Evolutionary conservation across 1,140 invertebrate genomes (phyloP), one percentile per base, ranked within the genome.

Genomic region (Apolygus lucorum): DNA sequence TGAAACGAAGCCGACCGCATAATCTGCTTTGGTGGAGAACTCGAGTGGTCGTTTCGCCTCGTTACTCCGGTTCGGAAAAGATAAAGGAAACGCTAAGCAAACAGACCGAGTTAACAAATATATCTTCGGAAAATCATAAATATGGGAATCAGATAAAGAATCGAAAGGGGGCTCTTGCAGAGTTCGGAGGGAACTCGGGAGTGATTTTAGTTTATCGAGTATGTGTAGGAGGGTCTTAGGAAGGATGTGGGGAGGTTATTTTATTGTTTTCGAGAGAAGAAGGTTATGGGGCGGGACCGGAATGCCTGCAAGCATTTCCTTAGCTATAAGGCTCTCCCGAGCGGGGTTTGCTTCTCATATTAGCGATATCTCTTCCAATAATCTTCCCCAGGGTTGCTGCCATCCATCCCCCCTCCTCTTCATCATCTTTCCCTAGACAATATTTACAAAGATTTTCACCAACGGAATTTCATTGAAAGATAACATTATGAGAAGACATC

Each of bases 381-480:
- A 66, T 66, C 64, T 28, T 25, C 63, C 27, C 2, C 17, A 28
- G 28, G 21, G 25, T 21, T 21, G 29, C 27, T 34, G 21, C 62
- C 17, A n/a, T n/a, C 22, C 26, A 25, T 26, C 17, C 21, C 54
- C 54, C 14, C 4, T 22, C 14, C 21, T 22, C 22, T 63, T 26
- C 62, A 27, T 17, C 29, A 26, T 29, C 29, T 66, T 34, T 21
- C 54, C 64, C 29, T 34, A 34, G 64, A 66, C 64, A 66, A 66
- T 66, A 66, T 66, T 66, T 66, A 66, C 64, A 34, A 66, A 66
- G 27, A 66, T 66, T 29, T 66, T 66, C 64, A 66, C 64, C 28
- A 66, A 66, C 29, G 64, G 64, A 66, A 66, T 66, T 66, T 66
- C 64, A 66, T 66, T 66, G 64, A 66, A 66, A 66, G 64, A 66